Evolutionary conservation across 2,888 invertebrate genomes (phyloP).

Genomic region (Nomada fucata): DNA sequence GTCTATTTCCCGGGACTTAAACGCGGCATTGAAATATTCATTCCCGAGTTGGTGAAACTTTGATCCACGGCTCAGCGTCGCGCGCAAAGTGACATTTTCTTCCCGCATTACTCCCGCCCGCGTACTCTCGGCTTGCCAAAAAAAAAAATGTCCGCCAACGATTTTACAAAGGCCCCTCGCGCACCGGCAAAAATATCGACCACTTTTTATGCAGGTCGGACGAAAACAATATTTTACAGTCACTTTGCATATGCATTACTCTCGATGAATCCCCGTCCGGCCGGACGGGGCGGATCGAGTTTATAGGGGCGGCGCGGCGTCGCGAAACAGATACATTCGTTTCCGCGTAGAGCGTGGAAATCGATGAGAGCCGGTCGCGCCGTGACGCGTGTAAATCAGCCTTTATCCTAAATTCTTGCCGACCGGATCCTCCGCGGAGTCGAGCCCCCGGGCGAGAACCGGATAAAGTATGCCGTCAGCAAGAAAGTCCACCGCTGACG

Average conservation of each 20-base stretch:
- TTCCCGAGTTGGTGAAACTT: no score
- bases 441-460: not conserved
- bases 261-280: conserved; percentile 37
- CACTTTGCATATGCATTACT: conserved; percentile 45
- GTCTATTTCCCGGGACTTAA: no score
- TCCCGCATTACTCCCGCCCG: no score
- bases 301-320: conserved; percentile 17
- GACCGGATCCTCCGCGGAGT: conserved; percentile 57
- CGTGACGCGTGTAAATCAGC: conserved; percentile 56
- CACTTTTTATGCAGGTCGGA: not conserved
- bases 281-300: conserved; percentile 34
- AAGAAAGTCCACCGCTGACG: conserved; percentile 59
- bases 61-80: no score
- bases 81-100: no score
- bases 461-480: conserved; percentile 68
- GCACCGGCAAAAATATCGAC: no score
- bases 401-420: conserved; percentile 54
- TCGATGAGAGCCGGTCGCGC: conserved; percentile 27
- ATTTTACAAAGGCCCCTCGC: no score
- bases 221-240: conserved; percentile 44
- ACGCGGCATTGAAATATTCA: no score
- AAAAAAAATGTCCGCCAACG: no score
- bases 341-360: conserved; percentile 15
- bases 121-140: no score
- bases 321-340: conserved; percentile 37